phyloP scores from a whole-genome alignment of 2,797 vertebrate genomes.

The Sardinella longiceps region DNA sequence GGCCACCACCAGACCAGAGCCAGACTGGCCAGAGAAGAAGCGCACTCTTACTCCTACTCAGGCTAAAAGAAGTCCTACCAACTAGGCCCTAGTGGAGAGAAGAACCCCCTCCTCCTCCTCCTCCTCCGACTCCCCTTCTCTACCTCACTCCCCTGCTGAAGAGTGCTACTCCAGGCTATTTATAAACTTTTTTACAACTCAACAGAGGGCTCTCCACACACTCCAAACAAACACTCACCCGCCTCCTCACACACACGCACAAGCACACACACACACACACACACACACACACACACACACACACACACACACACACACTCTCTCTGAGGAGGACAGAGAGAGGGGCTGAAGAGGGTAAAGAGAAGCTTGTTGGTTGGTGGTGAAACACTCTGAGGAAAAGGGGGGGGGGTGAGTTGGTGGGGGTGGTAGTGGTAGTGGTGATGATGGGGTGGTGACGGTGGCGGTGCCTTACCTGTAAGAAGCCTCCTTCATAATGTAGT shows the following conservation, averaged over 20 bases:
- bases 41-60: neutral
- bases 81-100: neutral
- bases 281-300: too few species aligned
- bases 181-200: conserved; percentile 14
- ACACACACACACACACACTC: neutral
- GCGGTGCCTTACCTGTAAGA: conserved; percentile 85
- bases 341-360: neutral
- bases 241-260: neutral
- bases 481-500: conserved; percentile 92
- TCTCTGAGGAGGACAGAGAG: neutral
- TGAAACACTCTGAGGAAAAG: neutral
- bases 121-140: neutral
- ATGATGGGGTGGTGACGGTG: neutral
- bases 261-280: too few species aligned
- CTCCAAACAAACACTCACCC: neutral
- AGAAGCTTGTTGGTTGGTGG: neutral
- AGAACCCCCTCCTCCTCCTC: neutral
- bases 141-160: too few species aligned
- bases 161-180: neutral
- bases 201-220: conserved; percentile 13
- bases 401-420: neutral
- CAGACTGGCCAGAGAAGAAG: neutral
- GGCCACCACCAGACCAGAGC: neutral
- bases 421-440: neutral
- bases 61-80: neutral